A percentile compares a stretch with the other conserved stretches of the same genome.
These are phyloP conservation scores for Microchrysa polita DNA, from an alignment of 2,888 invertebrate genomes.

Conservation along the genomic window DNA sequence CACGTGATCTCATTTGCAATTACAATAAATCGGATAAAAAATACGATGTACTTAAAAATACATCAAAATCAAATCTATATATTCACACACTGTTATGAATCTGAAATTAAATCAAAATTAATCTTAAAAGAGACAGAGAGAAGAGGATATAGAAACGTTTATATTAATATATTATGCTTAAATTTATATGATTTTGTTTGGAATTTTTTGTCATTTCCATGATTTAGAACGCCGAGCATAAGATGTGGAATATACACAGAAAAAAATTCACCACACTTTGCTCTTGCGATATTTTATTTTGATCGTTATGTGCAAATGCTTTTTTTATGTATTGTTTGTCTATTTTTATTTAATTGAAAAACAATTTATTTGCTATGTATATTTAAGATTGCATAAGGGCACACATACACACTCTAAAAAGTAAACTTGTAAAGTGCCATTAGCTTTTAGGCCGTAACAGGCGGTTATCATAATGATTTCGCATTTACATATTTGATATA, in stretches of 20 bases:
- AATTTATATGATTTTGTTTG: neutral
- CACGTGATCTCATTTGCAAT: slow-evolving; percentile 46
- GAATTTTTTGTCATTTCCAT: neutral
- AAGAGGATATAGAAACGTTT: neutral
- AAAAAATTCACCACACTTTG: neutral
- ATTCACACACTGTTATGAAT: slow-evolving; percentile 14
- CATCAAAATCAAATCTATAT: neutral
- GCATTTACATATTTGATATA: neutral
- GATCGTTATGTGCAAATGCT: slow-evolving; percentile 10
- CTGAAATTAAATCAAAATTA: slow-evolving; percentile 22
- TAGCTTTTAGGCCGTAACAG: neutral
- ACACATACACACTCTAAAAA: too few species aligned
- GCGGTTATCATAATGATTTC: neutral
- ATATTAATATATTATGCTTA: slow-evolving; percentile 2
- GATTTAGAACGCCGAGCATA: neutral
- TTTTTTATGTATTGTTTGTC: neutral
- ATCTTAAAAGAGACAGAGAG: neutral
- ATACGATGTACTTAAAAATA: slow-evolving; percentile 37
- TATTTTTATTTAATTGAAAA: neutral
- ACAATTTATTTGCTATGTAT: neutral
- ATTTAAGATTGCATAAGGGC: slow-evolving; percentile 15
- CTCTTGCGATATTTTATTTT: slow-evolving; percentile 17
- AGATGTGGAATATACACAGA: slow-evolving; percentile 1
- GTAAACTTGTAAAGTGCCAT: slow-evolving; percentile 36
- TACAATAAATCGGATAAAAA: slow-evolving; percentile 37